Base-by-base conservation (phyloP, 2,113 vertebrate species). In the Seriola quinqueradiata region DNA sequence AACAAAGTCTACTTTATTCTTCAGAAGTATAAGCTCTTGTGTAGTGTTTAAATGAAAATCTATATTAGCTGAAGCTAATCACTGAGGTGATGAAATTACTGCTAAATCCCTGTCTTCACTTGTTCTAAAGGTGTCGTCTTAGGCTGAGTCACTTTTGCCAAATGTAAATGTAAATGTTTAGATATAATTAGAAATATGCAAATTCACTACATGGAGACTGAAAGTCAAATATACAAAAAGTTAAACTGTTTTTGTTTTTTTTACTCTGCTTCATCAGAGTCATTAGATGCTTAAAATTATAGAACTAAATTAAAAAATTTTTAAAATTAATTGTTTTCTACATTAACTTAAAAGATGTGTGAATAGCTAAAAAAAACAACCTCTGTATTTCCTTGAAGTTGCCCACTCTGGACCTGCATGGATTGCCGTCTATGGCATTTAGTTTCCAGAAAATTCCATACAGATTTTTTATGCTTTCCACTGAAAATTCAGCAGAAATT, bases 61-160 rank as follows among this genome's bases (percentile, higher is more conserved):
- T 48, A 50, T 68, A 68, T 80, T 42, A 75, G 81, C 75, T 17
- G 11, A 68, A 72, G 73, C 14, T 77, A 70, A 71, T 76, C 23
- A 42, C 61, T 21, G 40, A 25, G 46, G 74, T 79, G 77, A 82
- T 68, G 68, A 74, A 70, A 76, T 17, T 44, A 54, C 61, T 70
- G 75, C 70, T 63, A 83, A 81, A 69, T 63, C 36, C 48, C 68
- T 77, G 36, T 54, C 61, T 58, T 55, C 36, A 52, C 66, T 69
- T 73, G n/a, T 74, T 28, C 34, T 38, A 55, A 82, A 19, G 14
- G 42, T 17, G 63, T 42, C 67, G 38, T 73, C 14, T 57, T 28
- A 66, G 63, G 25, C 38, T 21, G 40, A 81, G 77, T 74, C 55
- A 77, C 28, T 55, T 40, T 46, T 32, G 60, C 42, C 48, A 68